Base-by-base conservation (phyloP, 1,140 invertebrate species). In the Melitaea cinxia region DNA sequence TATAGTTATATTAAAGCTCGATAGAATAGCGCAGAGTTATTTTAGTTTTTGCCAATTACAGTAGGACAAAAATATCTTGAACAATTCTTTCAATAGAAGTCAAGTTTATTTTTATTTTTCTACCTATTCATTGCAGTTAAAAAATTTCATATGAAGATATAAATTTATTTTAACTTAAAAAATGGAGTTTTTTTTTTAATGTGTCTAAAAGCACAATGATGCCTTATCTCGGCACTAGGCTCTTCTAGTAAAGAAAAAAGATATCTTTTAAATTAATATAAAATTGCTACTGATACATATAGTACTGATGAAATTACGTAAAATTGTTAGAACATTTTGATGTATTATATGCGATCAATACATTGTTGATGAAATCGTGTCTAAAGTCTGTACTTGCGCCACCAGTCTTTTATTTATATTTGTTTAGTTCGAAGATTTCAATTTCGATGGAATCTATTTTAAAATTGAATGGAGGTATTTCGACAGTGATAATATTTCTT, bases 381-480 rank as follows among this genome's bases (percentile, higher is more conserved):
- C 50, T 30, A 15, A 5, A 21, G 50, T 53, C 26, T 61, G 28
- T 37, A 39, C 35, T 1, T 37, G n/a, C 14, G 15, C 15, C 14
- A 7, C 15, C 2, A 15, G 37, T 42, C 17, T 42, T 42, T 42
- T 15, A 42, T 42, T 42, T 47, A 23, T 47, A 47, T 47, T 21
- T 47, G 23, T 47, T 47, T 47, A 47, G 42, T 47, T 23, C 10
- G 21, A 35, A 28, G 47, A 62, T 70, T 65, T 57, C 58, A 65
- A 52, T 63, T 64, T 63, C 56, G 58, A 64, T 63, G 37, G 30
- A 61, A 67, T 49, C 53, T 59, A 21, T 49, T 50, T 57, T 33
- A 42, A 52, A 65, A 61, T 64, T 60, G 55, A 65, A 52, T 65
- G 28, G 28, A 56, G 26, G n/a, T 6, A 2, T 30, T 26, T 45